Conservation (phyloP, 2,797 vertebrate genomes). For the Huso huso region DNA sequence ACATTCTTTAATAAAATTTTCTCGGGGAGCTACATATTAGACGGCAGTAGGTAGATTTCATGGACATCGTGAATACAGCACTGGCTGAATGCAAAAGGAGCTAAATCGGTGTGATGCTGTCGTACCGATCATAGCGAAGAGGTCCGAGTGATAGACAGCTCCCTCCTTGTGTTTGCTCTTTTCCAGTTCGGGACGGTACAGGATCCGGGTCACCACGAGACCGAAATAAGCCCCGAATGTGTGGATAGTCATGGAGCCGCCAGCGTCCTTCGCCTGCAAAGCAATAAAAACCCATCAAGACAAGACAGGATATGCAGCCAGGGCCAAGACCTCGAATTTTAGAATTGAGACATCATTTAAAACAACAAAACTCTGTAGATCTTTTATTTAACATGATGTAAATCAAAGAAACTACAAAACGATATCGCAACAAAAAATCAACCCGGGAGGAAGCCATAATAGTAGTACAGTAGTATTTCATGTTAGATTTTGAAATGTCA, state of each 20-base stretch:
- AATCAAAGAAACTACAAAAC: too few species aligned
- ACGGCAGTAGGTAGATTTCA: too few species aligned
- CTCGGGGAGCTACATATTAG: too few species aligned
- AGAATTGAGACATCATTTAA: too few species aligned
- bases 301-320: background rate
- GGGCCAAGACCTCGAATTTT: background rate
- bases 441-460: too few species aligned
- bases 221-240: slow-evolving; percentile 88
- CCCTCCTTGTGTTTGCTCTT: slow-evolving; percentile 62
- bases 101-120: background rate
- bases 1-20: too few species aligned
- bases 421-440: too few species aligned
- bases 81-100: too few species aligned
- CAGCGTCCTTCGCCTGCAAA: slow-evolving; percentile 72
- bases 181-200: slow-evolving; percentile 58
- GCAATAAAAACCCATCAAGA: background rate
- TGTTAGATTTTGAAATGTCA: background rate
- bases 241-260: slow-evolving; percentile 86
- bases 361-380: background rate
- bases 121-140: slow-evolving; percentile 81
- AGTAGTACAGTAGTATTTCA: too few species aligned
- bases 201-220: slow-evolving; percentile 66
- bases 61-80: too few species aligned
- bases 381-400: background rate
- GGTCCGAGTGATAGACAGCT: slow-evolving; percentile 62